phyloP scores from a whole-genome alignment of 1,140 invertebrate species.

The Platorchestia sp. region DNA sequence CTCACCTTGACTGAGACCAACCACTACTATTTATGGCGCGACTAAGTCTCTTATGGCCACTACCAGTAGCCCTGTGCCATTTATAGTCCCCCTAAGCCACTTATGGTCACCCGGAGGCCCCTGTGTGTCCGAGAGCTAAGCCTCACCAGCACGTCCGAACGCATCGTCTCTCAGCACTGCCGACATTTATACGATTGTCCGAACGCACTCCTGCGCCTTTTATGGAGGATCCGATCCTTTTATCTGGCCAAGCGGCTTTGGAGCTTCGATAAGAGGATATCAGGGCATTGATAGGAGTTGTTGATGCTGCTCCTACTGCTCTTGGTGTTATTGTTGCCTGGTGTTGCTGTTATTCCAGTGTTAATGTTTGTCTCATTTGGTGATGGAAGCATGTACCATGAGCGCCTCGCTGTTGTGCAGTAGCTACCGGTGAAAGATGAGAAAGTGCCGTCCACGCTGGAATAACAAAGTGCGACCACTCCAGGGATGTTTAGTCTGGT shows the following conservation, averaged over 20 bases:
- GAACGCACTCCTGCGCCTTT: neutral
- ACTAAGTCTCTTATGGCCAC: neutral
- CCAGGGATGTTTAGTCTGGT: no score
- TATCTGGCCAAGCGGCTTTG: slow-evolving; percentile 48
- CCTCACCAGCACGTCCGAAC: neutral
- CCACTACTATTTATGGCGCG: neutral
- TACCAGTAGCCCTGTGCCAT: neutral
- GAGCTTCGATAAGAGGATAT: slow-evolving; percentile 44
- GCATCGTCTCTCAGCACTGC: neutral
- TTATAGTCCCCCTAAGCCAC: neutral
- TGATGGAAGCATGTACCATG: no score
- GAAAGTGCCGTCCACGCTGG: no score
- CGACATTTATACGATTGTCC: neutral
- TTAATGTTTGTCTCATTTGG: no score
- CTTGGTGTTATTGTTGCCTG: neutral
- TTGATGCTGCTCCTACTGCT: neutral
- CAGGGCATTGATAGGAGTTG: slow-evolving; percentile 31
- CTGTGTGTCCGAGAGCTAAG: neutral
- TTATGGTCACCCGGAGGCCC: neutral
- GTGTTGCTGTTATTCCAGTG: neutral
- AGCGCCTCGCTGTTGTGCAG: no score
- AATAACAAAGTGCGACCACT: no score
- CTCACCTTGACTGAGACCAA: no score
- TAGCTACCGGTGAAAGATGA: no score
- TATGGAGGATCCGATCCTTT: slow-evolving; percentile 32